Evolutionary conservation across 2,888 invertebrate species (phyloP).

Genomic region (Slavum lentiscoides): DNA sequence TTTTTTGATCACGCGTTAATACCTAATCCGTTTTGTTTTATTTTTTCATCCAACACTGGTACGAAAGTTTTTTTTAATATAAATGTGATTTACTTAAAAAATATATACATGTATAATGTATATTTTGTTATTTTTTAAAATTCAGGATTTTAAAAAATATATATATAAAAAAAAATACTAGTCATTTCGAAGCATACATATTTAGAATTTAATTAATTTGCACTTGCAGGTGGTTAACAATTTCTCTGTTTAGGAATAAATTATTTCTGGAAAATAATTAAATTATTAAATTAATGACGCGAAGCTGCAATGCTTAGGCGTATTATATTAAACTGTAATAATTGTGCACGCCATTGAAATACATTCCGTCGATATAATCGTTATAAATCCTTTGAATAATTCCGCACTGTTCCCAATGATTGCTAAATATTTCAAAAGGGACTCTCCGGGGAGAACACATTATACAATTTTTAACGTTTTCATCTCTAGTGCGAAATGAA

Average conservation of each 20-base stretch:
- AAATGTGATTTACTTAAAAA: too few relatives aligned
- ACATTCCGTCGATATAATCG: background rate
- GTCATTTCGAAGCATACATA: too few relatives aligned
- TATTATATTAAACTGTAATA: background rate
- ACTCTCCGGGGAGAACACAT: background rate
- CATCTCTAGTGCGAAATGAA: slow-evolving; percentile 4
- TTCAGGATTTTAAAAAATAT: too few relatives aligned
- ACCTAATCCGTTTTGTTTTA: too few relatives aligned
- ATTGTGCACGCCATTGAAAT: background rate
- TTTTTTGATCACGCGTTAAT: too few relatives aligned
- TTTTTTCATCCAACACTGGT: too few relatives aligned
- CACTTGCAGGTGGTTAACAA: too few relatives aligned
- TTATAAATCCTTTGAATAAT: slow-evolving; percentile 2
- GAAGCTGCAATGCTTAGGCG: background rate
- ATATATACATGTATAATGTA: too few relatives aligned
- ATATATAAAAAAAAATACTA: too few relatives aligned
- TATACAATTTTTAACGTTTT: background rate
- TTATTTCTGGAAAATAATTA: background rate
- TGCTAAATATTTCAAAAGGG: background rate
- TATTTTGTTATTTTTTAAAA: too few relatives aligned
- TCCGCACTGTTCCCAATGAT: background rate
- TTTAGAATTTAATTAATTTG: too few relatives aligned
- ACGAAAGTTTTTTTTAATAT: too few relatives aligned
- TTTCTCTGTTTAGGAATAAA: background rate
- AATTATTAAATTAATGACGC: background rate